These are phyloP conservation scores for Pollenia angustigena DNA, from an alignment of 2,888 invertebrate species.

Conservation along the genomic window DNA sequence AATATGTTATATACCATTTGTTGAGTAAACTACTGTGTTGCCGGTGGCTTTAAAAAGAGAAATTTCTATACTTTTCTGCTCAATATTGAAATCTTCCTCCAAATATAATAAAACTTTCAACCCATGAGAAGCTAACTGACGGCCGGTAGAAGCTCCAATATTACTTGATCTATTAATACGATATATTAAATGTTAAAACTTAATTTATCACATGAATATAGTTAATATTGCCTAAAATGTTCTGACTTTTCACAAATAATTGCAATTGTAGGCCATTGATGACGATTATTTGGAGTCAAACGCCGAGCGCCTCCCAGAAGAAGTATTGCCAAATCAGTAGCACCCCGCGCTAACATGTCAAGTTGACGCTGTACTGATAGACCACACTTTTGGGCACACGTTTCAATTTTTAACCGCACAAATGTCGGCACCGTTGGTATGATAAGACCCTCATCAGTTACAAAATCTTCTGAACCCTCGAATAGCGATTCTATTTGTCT, in stretches of 20 bases:
- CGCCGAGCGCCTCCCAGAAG: conserved; percentile 93
- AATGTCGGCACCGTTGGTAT: conserved; percentile 90
- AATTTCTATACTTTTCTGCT: conserved; percentile 86
- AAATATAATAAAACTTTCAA: conserved; percentile 88
- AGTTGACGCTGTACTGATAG: conserved; percentile 88
- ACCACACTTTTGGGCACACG: conserved; percentile 88
- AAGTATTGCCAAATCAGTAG: conserved; percentile 92
- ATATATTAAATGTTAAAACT: neutral
- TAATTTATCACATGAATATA: conserved; percentile 5
- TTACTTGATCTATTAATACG: conserved; percentile 84
- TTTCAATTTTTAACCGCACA: conserved; percentile 88
- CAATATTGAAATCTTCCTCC: conserved; percentile 84
- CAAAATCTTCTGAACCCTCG: conserved; percentile 81
- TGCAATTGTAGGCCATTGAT: conserved; percentile 93
- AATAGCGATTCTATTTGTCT: conserved; percentile 88
- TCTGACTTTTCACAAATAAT: conserved; percentile 90
- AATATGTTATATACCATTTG: conserved; percentile 80
- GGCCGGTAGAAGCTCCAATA: conserved; percentile 90
- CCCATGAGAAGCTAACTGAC: conserved; percentile 93
- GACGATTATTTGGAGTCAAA: conserved; percentile 93
- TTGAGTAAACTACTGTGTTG: conserved; percentile 86
- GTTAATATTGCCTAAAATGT: conserved; percentile 80
- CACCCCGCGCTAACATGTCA: conserved; percentile 92
- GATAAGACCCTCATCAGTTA: conserved; percentile 89
- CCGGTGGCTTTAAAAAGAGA: conserved; percentile 88